Evolutionary conservation across 2,888 invertebrate genomes (phyloP).

Genomic region (Argynnis bischoffii): DNA sequence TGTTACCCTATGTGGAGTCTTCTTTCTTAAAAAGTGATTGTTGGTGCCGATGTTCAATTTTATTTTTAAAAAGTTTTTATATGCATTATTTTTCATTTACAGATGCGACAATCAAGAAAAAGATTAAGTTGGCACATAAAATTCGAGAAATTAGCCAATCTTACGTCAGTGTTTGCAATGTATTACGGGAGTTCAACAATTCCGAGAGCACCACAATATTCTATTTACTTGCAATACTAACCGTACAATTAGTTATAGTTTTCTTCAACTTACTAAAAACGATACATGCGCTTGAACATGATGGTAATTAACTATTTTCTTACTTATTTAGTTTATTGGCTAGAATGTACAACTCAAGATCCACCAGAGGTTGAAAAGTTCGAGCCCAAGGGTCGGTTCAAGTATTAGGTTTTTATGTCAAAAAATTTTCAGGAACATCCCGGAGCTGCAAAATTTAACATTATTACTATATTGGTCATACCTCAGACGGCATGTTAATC

Average conservation of each 20-base stretch:
- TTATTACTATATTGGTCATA: too few species aligned
- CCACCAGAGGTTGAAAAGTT: too few species aligned
- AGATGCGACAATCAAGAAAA: neutral
- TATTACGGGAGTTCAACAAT: conserved; percentile 6
- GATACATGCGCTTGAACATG: neutral
- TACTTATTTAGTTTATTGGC: neutral
- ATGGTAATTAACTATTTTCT: neutral
- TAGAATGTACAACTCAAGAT: too few species aligned
- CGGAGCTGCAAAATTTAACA: too few species aligned
- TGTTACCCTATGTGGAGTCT: too few species aligned
- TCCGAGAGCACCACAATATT: conserved; percentile 9
- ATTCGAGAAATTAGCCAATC: conserved; percentile 5
- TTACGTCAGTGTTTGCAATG: conserved; percentile 10
- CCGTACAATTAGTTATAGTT: neutral
- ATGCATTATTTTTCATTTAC: neutral
- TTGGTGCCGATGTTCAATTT: too few species aligned
- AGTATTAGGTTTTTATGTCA: too few species aligned
- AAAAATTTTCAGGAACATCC: too few species aligned
- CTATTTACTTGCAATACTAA: neutral
- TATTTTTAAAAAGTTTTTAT: neutral
- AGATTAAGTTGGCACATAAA: conserved; percentile 7
- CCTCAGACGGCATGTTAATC: too few species aligned
- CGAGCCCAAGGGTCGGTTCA: too few species aligned
- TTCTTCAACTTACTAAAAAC: neutral
- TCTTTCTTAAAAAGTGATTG: too few species aligned